Conservation (phyloP, 1,140 invertebrate species). For the Drosophila lacteicornis region DNA sequence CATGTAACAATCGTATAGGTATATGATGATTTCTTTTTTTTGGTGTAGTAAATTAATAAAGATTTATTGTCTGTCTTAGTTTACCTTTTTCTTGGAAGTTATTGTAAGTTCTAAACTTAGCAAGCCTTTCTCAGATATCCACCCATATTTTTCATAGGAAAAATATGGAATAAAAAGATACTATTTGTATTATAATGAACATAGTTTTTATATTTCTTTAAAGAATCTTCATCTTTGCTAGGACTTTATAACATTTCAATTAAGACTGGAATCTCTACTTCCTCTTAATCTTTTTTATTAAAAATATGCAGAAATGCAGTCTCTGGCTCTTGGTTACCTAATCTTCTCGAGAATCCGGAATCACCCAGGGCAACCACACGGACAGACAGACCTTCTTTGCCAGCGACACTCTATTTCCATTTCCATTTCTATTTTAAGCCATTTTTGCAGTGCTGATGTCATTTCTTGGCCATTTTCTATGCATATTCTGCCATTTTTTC, state of each 20-base stretch:
- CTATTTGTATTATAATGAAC: too few species aligned
- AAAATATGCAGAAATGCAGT: not conserved
- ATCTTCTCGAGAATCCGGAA: not conserved
- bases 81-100: not conserved
- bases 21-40: too few species aligned
- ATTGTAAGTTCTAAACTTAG: not conserved
- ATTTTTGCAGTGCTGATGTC: constrained; percentile 57
- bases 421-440: constrained; percentile 50
- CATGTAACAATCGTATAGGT: too few species aligned
- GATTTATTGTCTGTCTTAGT: not conserved
- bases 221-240: not conserved
- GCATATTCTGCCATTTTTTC: constrained; percentile 36
- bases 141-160: too few species aligned
- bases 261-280: not conserved
- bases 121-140: too few species aligned
- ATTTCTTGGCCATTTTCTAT: constrained; percentile 39
- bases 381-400: constrained; percentile 7
- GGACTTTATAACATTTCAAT: too few species aligned
- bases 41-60: not conserved
- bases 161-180: too few species aligned
- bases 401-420: constrained; percentile 17
- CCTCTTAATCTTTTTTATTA: too few species aligned
- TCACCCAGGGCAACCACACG: not conserved
- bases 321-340: not conserved
- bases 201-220: not conserved